Conservation (phyloP, 2,113 vertebrate species). For the Brachionichthys hirsutus region DNA sequence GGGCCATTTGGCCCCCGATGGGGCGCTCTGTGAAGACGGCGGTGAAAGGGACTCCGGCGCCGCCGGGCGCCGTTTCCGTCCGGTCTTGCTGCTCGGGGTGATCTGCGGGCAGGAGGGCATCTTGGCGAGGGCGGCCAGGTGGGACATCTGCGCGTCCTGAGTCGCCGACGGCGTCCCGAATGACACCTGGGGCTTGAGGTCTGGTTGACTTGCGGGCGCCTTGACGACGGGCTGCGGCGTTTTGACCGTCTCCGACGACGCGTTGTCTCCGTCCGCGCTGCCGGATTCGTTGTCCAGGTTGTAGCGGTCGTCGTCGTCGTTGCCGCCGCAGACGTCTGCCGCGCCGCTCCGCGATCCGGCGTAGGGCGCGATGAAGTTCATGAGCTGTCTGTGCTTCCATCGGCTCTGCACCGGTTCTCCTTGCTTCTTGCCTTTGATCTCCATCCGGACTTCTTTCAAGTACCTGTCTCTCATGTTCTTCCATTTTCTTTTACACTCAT, state of each 20-base stretch:
- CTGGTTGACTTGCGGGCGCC: constrained; percentile 12
- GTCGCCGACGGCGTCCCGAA: constrained; percentile 32
- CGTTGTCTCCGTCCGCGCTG: constrained; percentile 34
- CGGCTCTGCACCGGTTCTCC: constrained; percentile 57
- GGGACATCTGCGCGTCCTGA: constrained; percentile 47
- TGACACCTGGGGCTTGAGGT: constrained; percentile 49
- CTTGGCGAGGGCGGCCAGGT: constrained; percentile 48
- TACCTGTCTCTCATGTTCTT: constrained; percentile 78
- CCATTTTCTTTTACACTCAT: constrained; percentile 76
- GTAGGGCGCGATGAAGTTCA: constrained; percentile 72
- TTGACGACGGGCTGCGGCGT: constrained; percentile 31
- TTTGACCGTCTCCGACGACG: constrained; percentile 32
- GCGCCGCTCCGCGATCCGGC: constrained; percentile 57
- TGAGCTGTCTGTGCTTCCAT: constrained; percentile 71
- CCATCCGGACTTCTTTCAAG: constrained; percentile 70
- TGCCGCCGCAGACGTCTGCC: constrained; percentile 35
- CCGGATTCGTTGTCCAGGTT: constrained; percentile 39
- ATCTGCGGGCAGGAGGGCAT: constrained; percentile 28
- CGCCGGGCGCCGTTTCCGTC: constrained; percentile 29
- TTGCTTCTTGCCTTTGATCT: constrained; percentile 66
- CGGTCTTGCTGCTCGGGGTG: constrained; percentile 14
- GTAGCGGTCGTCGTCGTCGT: constrained; percentile 50
- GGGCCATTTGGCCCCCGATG: constrained; percentile 44
- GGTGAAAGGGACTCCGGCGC: constrained; percentile 10
- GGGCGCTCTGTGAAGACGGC: constrained; percentile 14